Evolutionary conservation across 2,888 invertebrate species (phyloP).

Genomic region (Drosophila phalerata): DNA sequence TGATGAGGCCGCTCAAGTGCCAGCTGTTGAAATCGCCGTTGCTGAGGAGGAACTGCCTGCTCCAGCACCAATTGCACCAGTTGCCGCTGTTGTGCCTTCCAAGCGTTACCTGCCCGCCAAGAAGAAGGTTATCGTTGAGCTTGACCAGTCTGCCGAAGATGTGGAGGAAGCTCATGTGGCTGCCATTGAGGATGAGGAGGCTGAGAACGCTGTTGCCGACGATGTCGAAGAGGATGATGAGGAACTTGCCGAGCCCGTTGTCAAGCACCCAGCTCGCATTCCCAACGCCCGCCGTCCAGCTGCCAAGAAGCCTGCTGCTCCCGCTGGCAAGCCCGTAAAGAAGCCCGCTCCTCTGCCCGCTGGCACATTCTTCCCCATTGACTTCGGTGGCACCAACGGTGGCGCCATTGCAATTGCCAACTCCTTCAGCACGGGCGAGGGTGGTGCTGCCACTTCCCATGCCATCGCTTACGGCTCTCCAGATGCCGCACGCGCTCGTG

Average conservation of each 20-base stretch:
- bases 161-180: slow-evolving; percentile 63
- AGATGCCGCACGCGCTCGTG: slow-evolving; percentile 78
- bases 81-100: slow-evolving; percentile 68
- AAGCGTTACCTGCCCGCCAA: slow-evolving; percentile 83
- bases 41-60: slow-evolving; percentile 72
- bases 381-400: slow-evolving; percentile 84
- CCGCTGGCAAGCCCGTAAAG: slow-evolving; percentile 63
- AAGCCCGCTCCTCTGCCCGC: slow-evolving; percentile 78
- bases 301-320: slow-evolving; percentile 63
- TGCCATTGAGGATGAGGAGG: slow-evolving; percentile 71
- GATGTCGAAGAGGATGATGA: slow-evolving; percentile 77
- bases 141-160: slow-evolving; percentile 81
- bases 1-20: slow-evolving; percentile 47
- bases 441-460: slow-evolving; percentile 85
- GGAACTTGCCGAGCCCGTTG: slow-evolving; percentile 63
- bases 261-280: slow-evolving; percentile 72
- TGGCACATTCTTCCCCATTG: slow-evolving; percentile 85
- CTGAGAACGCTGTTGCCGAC: slow-evolving; percentile 68
- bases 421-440: slow-evolving; percentile 85
- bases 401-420: slow-evolving; percentile 86
- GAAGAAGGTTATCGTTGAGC: slow-evolving; percentile 83
- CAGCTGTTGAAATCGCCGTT: slow-evolving; percentile 48
- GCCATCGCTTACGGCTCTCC: slow-evolving; percentile 85
- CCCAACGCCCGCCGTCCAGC: slow-evolving; percentile 83
- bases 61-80: slow-evolving; percentile 79